phyloP scores from a whole-genome alignment of 2,113 vertebrate species.

The Reinhardtius hippoglossoides region DNA sequence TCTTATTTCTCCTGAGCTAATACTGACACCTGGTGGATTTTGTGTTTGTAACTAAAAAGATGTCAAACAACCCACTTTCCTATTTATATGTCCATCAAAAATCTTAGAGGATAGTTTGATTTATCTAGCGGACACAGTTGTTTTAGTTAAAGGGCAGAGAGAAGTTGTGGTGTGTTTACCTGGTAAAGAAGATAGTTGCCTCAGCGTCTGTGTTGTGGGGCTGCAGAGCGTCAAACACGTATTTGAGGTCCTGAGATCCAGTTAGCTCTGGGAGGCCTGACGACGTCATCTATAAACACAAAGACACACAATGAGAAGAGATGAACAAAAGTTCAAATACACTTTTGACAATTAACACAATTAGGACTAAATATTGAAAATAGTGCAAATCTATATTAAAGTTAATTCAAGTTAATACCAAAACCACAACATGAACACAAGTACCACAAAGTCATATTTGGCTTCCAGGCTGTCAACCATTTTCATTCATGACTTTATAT shows the following conservation, averaged over 20 bases:
- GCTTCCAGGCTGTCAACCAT: not conserved
- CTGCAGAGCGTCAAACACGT: conserved; percentile 95
- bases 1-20: not conserved
- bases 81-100: not conserved
- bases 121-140: not conserved
- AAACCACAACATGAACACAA: too few relatives aligned
- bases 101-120: not conserved
- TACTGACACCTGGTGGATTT: conserved; percentile 51
- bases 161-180: conserved; percentile 77
- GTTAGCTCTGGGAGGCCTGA: conserved; percentile 95
- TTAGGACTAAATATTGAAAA: not conserved
- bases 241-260: conserved; percentile 92
- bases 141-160: not conserved
- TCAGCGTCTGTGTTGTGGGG: conserved; percentile 96
- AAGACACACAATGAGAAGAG: not conserved
- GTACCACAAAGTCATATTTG: too few relatives aligned
- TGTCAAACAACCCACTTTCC: not conserved
- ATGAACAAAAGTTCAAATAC: too few relatives aligned
- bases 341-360: not conserved
- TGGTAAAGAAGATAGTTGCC: conserved; percentile 98
- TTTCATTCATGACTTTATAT: not conserved
- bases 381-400: too few relatives aligned
- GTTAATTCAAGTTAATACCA: not conserved
- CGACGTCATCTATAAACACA: conserved; percentile 89
- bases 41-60: conserved; percentile 4